These are phyloP conservation scores for Zaprionus nigranus DNA, from an alignment of 1,140 invertebrate genomes.

Conservation along the genomic window DNA sequence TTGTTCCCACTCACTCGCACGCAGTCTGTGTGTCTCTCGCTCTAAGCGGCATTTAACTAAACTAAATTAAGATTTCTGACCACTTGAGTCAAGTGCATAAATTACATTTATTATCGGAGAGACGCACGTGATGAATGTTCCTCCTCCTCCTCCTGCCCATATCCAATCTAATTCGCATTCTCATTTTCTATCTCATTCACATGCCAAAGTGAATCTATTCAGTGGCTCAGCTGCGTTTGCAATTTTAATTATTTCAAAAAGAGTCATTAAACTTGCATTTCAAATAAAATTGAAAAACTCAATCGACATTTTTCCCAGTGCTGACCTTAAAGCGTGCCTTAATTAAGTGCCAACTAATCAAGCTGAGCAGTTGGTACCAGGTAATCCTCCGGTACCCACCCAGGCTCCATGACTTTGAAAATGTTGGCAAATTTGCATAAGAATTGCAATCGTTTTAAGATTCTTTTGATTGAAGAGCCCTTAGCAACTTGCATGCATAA, in stretches of 20 bases:
- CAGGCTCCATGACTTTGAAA: slow-evolving; percentile 42
- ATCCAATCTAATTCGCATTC: slow-evolving; percentile 12
- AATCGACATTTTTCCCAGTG: neutral
- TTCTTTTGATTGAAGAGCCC: slow-evolving; percentile 23
- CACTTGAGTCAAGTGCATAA: slow-evolving; percentile 70
- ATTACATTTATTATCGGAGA: slow-evolving; percentile 64
- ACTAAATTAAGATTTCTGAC: slow-evolving; percentile 76
- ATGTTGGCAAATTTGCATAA: slow-evolving; percentile 50
- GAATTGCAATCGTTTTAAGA: slow-evolving; percentile 50
- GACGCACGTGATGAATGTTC: slow-evolving; percentile 52
- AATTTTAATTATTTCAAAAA: slow-evolving; percentile 46
- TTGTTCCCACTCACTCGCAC: slow-evolving; percentile 18
- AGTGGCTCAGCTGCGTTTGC: slow-evolving; percentile 46
- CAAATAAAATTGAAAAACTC: slow-evolving; percentile 39
- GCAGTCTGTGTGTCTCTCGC: slow-evolving; percentile 5
- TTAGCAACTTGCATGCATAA: slow-evolving; percentile 18
- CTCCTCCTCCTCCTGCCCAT: neutral
- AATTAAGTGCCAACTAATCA: slow-evolving; percentile 63
- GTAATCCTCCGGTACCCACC: slow-evolving; percentile 5
- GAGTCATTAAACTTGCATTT: slow-evolving; percentile 73
- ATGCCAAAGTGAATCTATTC: slow-evolving; percentile 28
- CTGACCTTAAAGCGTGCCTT: slow-evolving; percentile 62
- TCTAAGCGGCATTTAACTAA: slow-evolving; percentile 63
- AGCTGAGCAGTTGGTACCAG: slow-evolving; percentile 27
- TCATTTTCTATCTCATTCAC: slow-evolving; percentile 1